Evolutionary conservation across 2,797 vertebrate species (phyloP).

Genomic region (Saxicola maurus): DNA sequence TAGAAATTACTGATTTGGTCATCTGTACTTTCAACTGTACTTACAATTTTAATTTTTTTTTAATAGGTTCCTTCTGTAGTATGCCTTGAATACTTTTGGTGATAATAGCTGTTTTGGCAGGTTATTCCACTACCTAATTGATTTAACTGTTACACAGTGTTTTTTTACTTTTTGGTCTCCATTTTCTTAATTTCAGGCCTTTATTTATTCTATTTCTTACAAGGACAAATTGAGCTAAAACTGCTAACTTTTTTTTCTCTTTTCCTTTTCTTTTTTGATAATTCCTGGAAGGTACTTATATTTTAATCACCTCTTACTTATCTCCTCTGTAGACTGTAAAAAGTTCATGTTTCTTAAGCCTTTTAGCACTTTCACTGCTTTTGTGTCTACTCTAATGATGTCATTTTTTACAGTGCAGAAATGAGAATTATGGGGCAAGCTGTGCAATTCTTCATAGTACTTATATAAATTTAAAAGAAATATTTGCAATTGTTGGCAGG

Average conservation of each 20-base stretch:
- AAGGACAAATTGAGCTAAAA: neutral
- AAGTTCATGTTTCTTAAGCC: neutral
- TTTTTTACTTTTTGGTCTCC: neutral
- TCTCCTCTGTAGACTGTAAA: neutral
- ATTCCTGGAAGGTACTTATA: neutral
- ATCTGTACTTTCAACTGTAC: neutral
- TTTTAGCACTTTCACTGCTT: neutral
- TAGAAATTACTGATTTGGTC: neutral
- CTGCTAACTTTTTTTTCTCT: neutral
- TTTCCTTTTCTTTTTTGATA: neutral
- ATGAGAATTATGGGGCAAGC: neutral
- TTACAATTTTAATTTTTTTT: neutral
- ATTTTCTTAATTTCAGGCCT: neutral
- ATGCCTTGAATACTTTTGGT: neutral
- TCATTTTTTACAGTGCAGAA: neutral
- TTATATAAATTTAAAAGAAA: neutral
- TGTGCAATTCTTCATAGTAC: neutral
- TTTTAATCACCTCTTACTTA: neutral
- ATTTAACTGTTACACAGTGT: neutral
- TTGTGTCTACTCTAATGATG: neutral
- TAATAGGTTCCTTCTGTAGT: neutral
- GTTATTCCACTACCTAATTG: neutral
- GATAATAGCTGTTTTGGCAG: neutral
- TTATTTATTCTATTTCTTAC: neutral
- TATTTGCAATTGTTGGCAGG: neutral